Conservation (phyloP, 2,797 vertebrate species). For the Coreius guichenoti region DNA sequence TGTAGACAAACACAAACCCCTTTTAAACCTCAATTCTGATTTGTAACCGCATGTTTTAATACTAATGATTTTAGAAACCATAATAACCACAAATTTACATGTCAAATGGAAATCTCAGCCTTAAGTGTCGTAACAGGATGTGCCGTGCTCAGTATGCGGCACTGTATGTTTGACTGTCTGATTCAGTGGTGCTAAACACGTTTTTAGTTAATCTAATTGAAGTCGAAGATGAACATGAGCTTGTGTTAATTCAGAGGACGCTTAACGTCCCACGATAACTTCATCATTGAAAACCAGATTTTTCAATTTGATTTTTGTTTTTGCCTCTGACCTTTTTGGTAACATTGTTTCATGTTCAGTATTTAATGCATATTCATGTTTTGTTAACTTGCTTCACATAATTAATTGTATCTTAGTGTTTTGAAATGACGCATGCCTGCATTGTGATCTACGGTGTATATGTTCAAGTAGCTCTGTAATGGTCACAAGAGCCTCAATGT, state of each 20-base stretch:
- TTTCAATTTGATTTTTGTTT: conserved; percentile 60
- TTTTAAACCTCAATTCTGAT: neutral
- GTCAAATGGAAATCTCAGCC: conserved; percentile 21
- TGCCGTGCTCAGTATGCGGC: neutral
- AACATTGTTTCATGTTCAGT: conserved; percentile 68
- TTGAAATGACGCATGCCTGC: conserved; percentile 77
- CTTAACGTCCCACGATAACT: neutral
- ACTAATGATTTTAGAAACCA: neutral
- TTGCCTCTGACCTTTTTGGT: conserved; percentile 68
- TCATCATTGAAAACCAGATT: conserved; percentile 23
- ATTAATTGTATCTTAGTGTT: conserved; percentile 70
- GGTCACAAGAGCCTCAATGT: conserved; percentile 68
- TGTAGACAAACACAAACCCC: conserved; percentile 40
- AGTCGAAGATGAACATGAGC: conserved; percentile 36
- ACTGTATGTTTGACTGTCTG: neutral
- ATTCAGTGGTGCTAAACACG: conserved; percentile 28
- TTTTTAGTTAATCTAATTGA: conserved; percentile 40
- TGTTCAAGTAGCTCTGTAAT: conserved; percentile 60
- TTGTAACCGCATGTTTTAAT: conserved; percentile 5
- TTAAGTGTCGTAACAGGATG: conserved; percentile 8
- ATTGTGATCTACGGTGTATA: conserved; percentile 74
- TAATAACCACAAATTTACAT: neutral
- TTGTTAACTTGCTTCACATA: conserved; percentile 77
- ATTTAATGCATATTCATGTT: conserved; percentile 80
- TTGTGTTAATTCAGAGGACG: neutral